A percentile compares a stretch with the other conserved stretches of the same genome.
These are phyloP conservation scores for Theodoxus fluviatilis DNA, from an alignment of 2,888 invertebrate species.

Conservation along the genomic window DNA sequence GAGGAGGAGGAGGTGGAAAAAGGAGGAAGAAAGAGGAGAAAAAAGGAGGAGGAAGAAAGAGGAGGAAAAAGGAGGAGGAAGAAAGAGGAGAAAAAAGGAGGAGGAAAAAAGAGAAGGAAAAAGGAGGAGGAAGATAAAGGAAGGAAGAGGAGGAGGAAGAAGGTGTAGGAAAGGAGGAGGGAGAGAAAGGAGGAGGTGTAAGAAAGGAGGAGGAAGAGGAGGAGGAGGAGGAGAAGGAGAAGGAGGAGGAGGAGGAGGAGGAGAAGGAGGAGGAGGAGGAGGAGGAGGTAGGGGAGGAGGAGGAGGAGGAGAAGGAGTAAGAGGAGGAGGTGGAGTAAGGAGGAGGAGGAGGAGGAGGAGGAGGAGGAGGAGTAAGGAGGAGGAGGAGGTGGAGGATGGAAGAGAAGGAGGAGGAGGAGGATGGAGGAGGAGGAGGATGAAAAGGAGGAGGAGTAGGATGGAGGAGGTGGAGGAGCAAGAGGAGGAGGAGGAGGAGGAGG, in stretches of 20 bases:
- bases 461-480: too few relatives aligned
- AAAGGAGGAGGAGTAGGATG: too few relatives aligned
- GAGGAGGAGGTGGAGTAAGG: neutral
- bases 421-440: neutral
- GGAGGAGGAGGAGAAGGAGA: neutral
- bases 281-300: too few relatives aligned
- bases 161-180: neutral
- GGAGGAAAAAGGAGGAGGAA: neutral
- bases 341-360: constrained; percentile 2
- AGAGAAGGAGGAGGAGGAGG: constrained; percentile 5
- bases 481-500: neutral
- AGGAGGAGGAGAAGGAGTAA: neutral
- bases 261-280: too few relatives aligned
- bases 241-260: neutral
- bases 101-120: neutral
- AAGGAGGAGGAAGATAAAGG: neutral
- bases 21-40: neutral
- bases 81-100: neutral
- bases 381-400: neutral
- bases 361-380: neutral
- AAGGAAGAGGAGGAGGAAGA: neutral
- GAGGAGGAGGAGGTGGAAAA: constrained; percentile 1
- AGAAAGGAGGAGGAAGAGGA: neutral
- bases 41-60: neutral
- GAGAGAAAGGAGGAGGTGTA: neutral